Evolutionary conservation across 2,797 vertebrate genomes (phyloP).

Genomic region (Amazonetta brasiliensis): DNA sequence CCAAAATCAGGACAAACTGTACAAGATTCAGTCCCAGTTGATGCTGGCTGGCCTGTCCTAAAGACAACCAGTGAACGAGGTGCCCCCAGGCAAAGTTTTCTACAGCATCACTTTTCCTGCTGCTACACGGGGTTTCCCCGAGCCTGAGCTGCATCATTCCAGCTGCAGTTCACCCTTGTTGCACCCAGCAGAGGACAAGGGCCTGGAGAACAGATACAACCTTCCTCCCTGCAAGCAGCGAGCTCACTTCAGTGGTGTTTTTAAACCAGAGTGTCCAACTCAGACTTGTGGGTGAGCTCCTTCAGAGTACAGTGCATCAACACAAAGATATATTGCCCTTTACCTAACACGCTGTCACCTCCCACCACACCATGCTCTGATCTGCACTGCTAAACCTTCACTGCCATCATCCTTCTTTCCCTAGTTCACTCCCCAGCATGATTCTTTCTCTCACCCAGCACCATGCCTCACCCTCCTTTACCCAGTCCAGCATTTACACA

Average conservation of each 20-base stretch:
- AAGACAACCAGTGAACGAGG: not conserved
- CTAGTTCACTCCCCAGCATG: not conserved
- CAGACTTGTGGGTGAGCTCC: not conserved
- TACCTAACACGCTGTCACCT: rapidly evolving
- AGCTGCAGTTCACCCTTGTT: not conserved
- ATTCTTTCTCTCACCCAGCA: not conserved
- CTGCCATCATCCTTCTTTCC: not conserved
- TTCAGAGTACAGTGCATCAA: not conserved
- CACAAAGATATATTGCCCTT: not conserved
- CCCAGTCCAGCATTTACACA: not conserved
- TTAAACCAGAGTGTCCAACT: not conserved
- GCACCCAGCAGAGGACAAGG: not conserved
- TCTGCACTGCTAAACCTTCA: not conserved
- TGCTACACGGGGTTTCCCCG: not conserved
- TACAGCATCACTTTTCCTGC: not conserved
- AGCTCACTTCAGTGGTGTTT: not conserved
- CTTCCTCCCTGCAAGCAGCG: not conserved
- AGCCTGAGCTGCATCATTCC: not conserved
- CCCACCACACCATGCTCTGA: rapidly evolving
- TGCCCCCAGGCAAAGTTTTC: not conserved
- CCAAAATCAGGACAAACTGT: not conserved
- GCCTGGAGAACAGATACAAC: not conserved
- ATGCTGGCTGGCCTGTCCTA: not conserved
- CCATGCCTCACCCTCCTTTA: not conserved
- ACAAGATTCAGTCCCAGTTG: not conserved